Conservation (phyloP, 2,113 vertebrate species). For the Corythornis vintsioides region DNA sequence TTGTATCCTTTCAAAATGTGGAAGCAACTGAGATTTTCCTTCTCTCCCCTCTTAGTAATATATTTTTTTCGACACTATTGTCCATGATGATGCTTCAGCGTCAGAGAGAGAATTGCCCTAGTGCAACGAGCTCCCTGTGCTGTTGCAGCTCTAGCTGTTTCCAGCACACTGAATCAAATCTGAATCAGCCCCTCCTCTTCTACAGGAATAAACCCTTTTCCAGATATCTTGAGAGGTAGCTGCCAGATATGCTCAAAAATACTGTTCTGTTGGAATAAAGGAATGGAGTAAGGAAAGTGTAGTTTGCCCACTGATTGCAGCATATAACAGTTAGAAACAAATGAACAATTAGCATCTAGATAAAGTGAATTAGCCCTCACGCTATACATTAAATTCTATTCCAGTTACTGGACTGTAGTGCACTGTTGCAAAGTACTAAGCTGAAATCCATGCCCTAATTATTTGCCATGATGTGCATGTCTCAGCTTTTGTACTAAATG, state of each 20-base stretch:
- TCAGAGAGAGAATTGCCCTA: background rate
- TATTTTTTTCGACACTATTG: background rate
- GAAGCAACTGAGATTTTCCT: background rate
- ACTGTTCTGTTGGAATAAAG: background rate
- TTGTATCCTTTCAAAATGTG: background rate
- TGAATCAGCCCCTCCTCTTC: background rate
- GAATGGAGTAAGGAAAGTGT: background rate
- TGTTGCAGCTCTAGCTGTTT: background rate
- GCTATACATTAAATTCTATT: constrained; percentile 3
- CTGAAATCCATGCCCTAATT: constrained; percentile 63
- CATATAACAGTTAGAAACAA: background rate
- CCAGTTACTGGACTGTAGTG: background rate
- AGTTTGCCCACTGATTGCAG: background rate
- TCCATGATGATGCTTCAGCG: background rate
- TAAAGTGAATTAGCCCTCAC: constrained; percentile 41
- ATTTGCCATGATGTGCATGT: constrained; percentile 30
- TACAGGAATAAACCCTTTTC: background rate
- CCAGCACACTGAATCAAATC: background rate
- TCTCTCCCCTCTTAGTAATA: background rate
- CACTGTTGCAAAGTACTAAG: background rate
- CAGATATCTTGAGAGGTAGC: background rate
- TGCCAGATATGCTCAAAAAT: background rate
- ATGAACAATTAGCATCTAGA: constrained; percentile 42
- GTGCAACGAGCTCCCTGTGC: background rate
- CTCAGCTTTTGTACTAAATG: constrained; percentile 42